These are phyloP conservation scores for Amphimallon solstitiale DNA, from an alignment of 2,888 invertebrate genomes.

Conservation along the genomic window DNA sequence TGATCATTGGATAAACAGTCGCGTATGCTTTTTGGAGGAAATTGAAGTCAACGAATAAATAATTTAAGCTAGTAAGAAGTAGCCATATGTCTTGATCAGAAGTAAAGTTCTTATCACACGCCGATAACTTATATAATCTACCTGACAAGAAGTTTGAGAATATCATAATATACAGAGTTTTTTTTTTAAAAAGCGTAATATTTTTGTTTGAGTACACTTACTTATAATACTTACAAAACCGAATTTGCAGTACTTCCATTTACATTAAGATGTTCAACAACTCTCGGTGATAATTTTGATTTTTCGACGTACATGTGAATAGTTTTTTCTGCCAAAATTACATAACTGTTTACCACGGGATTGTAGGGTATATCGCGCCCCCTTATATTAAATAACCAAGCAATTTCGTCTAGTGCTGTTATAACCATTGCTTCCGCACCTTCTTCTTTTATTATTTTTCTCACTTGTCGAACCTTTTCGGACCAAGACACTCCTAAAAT, in stretches of 20 bases:
- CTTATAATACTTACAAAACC: slow-evolving; percentile 67
- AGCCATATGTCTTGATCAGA: too few species aligned
- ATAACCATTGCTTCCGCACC: slow-evolving; percentile 82
- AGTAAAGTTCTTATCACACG: too few species aligned
- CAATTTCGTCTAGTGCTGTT: slow-evolving; percentile 87
- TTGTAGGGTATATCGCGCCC: slow-evolving; percentile 84
- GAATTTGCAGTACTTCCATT: slow-evolving; percentile 70
- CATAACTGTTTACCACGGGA: slow-evolving; percentile 82
- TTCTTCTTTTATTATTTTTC: slow-evolving; percentile 70
- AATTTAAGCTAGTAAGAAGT: too few species aligned
- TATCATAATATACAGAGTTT: too few species aligned
- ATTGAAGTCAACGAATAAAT: too few species aligned
- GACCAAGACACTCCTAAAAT: slow-evolving; percentile 78
- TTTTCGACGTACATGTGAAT: slow-evolving; percentile 77
- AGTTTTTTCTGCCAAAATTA: slow-evolving; percentile 72
- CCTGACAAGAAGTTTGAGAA: too few species aligned
- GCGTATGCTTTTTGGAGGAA: too few species aligned
- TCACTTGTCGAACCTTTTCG: slow-evolving; percentile 75
- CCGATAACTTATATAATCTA: too few species aligned
- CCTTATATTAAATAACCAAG: slow-evolving; percentile 90
- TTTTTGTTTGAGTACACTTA: too few species aligned
- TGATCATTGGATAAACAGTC: too few species aligned
- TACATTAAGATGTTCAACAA: slow-evolving; percentile 55
- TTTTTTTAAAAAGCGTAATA: too few species aligned
- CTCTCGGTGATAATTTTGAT: slow-evolving; percentile 66